Evolutionary conservation across 2,888 invertebrate genomes (phyloP).

Genomic region (Villa cingulata): DNA sequence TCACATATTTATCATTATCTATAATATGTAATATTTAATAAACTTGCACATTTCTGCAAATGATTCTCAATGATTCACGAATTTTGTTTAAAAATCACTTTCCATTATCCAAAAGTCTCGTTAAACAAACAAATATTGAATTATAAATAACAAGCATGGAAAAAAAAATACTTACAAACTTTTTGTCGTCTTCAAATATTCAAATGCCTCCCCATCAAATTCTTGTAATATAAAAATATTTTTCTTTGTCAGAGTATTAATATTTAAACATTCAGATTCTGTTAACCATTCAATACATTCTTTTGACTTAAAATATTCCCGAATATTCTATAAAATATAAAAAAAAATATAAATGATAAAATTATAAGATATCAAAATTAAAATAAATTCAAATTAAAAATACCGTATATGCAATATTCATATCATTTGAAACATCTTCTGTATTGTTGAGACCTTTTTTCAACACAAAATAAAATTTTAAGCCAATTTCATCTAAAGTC

Average conservation of each 20-base stretch:
- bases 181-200: constrained; percentile 47
- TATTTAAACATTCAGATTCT: constrained; percentile 43
- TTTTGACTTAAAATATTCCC: constrained; percentile 24
- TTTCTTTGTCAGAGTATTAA: constrained; percentile 45
- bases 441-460: constrained; percentile 4
- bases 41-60: too few species aligned
- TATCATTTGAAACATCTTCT: constrained; percentile 8
- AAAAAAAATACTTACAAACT: constrained; percentile 55
- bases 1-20: too few species aligned
- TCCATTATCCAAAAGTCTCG: too few species aligned
- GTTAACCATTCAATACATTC: constrained; percentile 44
- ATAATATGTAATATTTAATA: too few species aligned
- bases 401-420: constrained; percentile 8
- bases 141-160: too few species aligned
- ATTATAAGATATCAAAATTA: neutral
- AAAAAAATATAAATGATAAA: neutral
- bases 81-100: too few species aligned
- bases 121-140: too few species aligned
- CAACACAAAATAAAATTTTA: constrained; percentile 9
- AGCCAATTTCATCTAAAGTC: constrained; percentile 8
- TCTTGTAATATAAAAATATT: constrained; percentile 67
- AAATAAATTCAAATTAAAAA: neutral
- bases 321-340: constrained; percentile 14
- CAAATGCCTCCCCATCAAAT: constrained; percentile 61
- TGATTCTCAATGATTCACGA: too few species aligned